phyloP scores from a whole-genome alignment of 2,888 invertebrate genomes.

The Drosophila maculinotata region DNA sequence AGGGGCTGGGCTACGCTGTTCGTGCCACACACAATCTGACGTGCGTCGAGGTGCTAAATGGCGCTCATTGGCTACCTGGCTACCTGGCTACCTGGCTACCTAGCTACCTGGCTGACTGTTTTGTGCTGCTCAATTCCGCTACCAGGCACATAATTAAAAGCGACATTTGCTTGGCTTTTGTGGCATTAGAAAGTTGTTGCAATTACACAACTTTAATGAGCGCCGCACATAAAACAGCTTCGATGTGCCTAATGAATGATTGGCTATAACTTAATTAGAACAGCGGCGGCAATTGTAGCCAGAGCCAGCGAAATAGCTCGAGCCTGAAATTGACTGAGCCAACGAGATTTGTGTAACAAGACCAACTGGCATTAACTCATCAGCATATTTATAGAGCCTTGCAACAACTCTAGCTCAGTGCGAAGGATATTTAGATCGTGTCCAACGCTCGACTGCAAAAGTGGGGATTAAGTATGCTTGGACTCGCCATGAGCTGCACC shows the following conservation, averaged over 20 bases:
- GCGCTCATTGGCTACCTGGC: slow-evolving; percentile 36
- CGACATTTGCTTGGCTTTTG: slow-evolving; percentile 70
- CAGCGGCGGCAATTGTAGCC: slow-evolving; percentile 50
- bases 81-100: slow-evolving; percentile 4
- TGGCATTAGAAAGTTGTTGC: slow-evolving; percentile 69
- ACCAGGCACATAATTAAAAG: slow-evolving; percentile 72
- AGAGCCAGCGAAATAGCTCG: slow-evolving; percentile 44
- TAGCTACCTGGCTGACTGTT: not conserved
- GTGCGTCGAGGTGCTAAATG: slow-evolving; percentile 76
- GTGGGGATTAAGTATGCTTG: slow-evolving; percentile 2
- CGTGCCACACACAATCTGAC: slow-evolving; percentile 55
- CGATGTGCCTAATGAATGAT: slow-evolving; percentile 74
- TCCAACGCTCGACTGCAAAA: not conserved
- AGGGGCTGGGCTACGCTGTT: slow-evolving; percentile 40
- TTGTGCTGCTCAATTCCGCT: slow-evolving; percentile 40
- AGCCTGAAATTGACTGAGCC: slow-evolving; percentile 64
- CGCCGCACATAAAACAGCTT: slow-evolving; percentile 27
- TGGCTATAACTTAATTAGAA: slow-evolving; percentile 66
- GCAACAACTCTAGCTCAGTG: not conserved
- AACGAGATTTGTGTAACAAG: slow-evolving; percentile 43
- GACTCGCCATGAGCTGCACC: slow-evolving; percentile 48
- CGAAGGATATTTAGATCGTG: slow-evolving; percentile 1
- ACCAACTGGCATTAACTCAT: slow-evolving; percentile 36
- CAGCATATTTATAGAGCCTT: not conserved
- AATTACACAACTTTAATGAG: slow-evolving; percentile 77